Evolutionary conservation across 1,140 invertebrate species (phyloP), one percentile per base, ranked within the genome.

Genomic region (Sesamia nonagrioides): DNA sequence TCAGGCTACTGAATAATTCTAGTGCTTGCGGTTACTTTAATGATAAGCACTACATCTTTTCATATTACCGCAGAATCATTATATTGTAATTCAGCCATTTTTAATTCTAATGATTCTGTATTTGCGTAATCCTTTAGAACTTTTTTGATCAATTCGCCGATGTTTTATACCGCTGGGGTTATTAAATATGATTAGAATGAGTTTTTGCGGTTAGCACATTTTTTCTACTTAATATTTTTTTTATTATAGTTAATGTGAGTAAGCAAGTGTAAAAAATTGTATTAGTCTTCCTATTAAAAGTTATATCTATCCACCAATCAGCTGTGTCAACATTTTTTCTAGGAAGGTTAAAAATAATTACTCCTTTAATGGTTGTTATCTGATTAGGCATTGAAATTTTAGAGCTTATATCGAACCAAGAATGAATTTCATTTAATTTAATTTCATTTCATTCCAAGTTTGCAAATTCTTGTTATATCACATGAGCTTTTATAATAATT

Each of bases 1-100:
- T 80, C 50, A 77, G 75, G 33, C 54, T 74, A 45, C 40, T 15
- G 58, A 17, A 15, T n/a, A 37, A 17, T 45, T 74, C 60, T 68
- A 79, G 40, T 6, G 56, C 48, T 58, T 17, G 7, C 66, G 66
- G 42, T 27, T 11, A 35, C 45, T 33, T 61, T 37, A 37, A n/a
- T 9, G 33, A 37, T 61, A n/a, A 37, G 58, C 13, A 13, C 7
- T 69, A 8, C 6, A 21, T 52, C 52, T 69, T 50, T 21, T n/a
- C 15, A 52, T 21, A 3, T 17, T 27, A 27, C 27, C 21, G 4
- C 35, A 40, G 48, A 35, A 50, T 15, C 68, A 37, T 68, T 50
- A 52, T 15, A 37, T 8, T 37, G 8, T 17, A 17, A 6, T 61
- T 17, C 7, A 61, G 15, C 40, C 33, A 61, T 17, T 17, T 37